Evolutionary conservation across 2,888 invertebrate species (phyloP).

Genomic region (Amphiduros pacificus): DNA sequence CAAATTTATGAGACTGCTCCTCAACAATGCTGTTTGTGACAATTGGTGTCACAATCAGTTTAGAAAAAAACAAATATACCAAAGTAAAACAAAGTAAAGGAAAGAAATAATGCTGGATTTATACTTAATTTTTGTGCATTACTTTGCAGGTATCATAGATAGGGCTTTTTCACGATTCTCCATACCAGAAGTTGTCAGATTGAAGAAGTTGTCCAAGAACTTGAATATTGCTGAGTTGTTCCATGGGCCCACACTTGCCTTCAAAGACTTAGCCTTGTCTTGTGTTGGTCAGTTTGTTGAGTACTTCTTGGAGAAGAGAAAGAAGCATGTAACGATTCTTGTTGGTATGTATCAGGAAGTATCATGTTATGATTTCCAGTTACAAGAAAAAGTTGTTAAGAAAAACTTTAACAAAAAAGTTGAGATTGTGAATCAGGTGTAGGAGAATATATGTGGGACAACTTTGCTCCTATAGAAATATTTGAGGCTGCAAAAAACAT

Average conservation of each 20-base stretch:
- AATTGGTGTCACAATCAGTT: too few relatives aligned
- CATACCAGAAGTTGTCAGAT: constrained; percentile 36
- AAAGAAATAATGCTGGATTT: background rate
- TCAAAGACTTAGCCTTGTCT: constrained; percentile 62
- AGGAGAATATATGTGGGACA: too few relatives aligned
- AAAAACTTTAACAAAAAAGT: background rate
- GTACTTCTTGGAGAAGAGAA: constrained; percentile 54
- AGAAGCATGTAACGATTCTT: constrained; percentile 52
- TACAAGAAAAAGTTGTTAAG: too few relatives aligned
- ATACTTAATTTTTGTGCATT: background rate
- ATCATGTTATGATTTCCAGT: too few relatives aligned
- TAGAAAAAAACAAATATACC: too few relatives aligned
- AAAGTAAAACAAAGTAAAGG: background rate
- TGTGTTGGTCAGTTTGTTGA: constrained; percentile 58
- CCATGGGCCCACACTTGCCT: constrained; percentile 61
- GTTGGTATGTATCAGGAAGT: constrained; percentile 45
- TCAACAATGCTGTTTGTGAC: too few relatives aligned
- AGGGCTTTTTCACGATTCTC: constrained; percentile 23
- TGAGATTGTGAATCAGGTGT: too few relatives aligned
- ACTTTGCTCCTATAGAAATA: too few relatives aligned
- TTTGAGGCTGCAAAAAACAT: too few relatives aligned
- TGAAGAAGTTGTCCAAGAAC: constrained; percentile 42
- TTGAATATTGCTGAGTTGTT: constrained; percentile 61
- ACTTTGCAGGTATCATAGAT: constrained; percentile 20
- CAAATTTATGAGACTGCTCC: too few relatives aligned